These are phyloP conservation scores for Fregata magnificens DNA, from an alignment of 2,113 vertebrate genomes.

Conservation along the genomic window DNA sequence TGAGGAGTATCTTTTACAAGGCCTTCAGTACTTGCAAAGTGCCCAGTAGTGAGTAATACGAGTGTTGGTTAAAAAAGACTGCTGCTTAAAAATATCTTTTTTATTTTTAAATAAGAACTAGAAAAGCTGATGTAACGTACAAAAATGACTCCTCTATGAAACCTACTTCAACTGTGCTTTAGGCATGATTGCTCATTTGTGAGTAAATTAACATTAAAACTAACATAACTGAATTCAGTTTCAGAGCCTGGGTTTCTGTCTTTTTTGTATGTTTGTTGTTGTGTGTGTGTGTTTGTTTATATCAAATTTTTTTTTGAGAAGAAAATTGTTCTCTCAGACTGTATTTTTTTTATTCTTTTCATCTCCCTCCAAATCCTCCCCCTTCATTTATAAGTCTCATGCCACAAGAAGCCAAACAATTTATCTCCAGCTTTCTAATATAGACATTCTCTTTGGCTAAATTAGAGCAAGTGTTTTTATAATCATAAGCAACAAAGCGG, in stretches of 20 bases:
- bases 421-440: not conserved
- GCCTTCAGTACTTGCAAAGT: not conserved
- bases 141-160: not conserved
- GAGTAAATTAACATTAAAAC: not conserved
- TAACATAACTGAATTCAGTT: not conserved
- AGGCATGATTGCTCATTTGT: not conserved
- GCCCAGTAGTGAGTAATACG: not conserved
- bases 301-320: not conserved
- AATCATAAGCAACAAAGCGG: not conserved
- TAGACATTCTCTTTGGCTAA: not conserved
- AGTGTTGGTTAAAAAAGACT: not conserved
- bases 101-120: not conserved
- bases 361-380: not conserved
- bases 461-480: not conserved
- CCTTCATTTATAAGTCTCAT: not conserved
- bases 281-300: not conserved
- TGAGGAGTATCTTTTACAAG: not conserved
- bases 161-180: not conserved
- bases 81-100: not conserved
- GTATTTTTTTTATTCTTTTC: not conserved
- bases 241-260: not conserved
- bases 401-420: not conserved
- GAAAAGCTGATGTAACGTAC: not conserved
- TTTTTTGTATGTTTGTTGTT: not conserved
- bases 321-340: not conserved